Base-by-base conservation (phyloP, 2,888 invertebrate genomes). In the Seira musarum region DNA sequence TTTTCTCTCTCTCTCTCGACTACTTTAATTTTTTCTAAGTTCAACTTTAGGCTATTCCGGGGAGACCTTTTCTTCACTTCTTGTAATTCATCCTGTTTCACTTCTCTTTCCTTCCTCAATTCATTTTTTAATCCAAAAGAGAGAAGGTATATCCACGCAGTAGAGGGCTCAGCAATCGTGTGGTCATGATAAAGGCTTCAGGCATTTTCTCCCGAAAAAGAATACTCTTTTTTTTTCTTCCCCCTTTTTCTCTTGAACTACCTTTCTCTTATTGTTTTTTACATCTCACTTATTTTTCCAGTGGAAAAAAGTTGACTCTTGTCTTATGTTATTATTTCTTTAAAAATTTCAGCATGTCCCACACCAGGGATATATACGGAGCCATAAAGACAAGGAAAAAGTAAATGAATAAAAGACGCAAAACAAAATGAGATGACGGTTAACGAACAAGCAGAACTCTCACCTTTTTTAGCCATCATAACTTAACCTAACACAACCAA, bases 1-100 rank as follows among this genome's bases (percentile, higher is more conserved):
- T 30, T 69, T 69, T 25, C 57, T 65, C 10, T 19, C 22, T 68
- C 21, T 64, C 1, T 30, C 15, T 15, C 17, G 10, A 19, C 65
- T 5, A 30, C 63, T 63, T 63, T 22, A 22, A 63, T 24, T 63
- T 21, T 63, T 63, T 10, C 24, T 40, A 40, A 22, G 46, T 53
- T 46, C 66, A 67, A 67, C 46, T 67, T 40, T 40, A 40, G 40
- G 40, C 6, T 66, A 75, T 67, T 75, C 74, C 74, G 53, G 15
- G 21, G 74, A 75, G 74, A 75, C 74, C 24, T 40, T 67, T 74
- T 63, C 66, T 75, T 75, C 74, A 67, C 61, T 67, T 75, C 67
- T 75, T 75, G 74, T 75, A 75, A 75, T 67, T 75, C 67, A 67
- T 67, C 15, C 70, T 40, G 6, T 35, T 22, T 13, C 53, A 24